Evolutionary conservation across 2,888 invertebrate genomes (phyloP), one percentile per base, ranked within the genome.

Genomic region (Steinernema scapterisci): DNA sequence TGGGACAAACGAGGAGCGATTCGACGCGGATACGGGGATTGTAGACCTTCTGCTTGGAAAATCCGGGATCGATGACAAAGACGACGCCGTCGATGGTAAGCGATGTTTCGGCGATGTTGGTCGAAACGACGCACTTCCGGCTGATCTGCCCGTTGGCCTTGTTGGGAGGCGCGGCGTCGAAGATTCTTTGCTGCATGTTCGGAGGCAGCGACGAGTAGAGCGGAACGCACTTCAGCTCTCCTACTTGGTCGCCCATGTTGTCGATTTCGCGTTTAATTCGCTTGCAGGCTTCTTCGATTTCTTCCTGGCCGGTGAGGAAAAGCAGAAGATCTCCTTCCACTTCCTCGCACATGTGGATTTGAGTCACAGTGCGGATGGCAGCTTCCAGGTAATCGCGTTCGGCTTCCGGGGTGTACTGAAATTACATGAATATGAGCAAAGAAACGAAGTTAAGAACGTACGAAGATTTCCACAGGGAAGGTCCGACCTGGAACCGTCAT

Each of bases 231-330:
- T 95, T 96, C 63, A 99, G 89, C 88, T 97, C 97, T 0, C 99
- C 99, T 3, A 95, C 94, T 85, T 99, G 84, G 7, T 79, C 74
- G 0, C 97, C 97, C 54, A 99, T 89, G 89, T 95, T 95, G 85
- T 97, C 96, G 76, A 95, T 93, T 90, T 99, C 97, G 6, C 95
- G 90, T 88, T 95, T 95, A 75, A 99, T 95, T 82, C 97, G 90
- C 88, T 99, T 97, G 88, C 99, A 99, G 0, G 99, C 97, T 86
- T 97, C 97, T 89, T 99, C 99, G 75, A 99, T 99, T 90, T 99
- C 97, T 90, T 92, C 92, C 88, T 92, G 92, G 63, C 92, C 92
- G 7, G 94, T 94, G 52, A 97, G 91, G 88, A 97, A 97, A 73
- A 97, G 91, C 0, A 97, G 88, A 43, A 97, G 92, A 88, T 97